phyloP scores from a whole-genome alignment of 2,797 vertebrate genomes.

The Gallinago stenura region DNA sequence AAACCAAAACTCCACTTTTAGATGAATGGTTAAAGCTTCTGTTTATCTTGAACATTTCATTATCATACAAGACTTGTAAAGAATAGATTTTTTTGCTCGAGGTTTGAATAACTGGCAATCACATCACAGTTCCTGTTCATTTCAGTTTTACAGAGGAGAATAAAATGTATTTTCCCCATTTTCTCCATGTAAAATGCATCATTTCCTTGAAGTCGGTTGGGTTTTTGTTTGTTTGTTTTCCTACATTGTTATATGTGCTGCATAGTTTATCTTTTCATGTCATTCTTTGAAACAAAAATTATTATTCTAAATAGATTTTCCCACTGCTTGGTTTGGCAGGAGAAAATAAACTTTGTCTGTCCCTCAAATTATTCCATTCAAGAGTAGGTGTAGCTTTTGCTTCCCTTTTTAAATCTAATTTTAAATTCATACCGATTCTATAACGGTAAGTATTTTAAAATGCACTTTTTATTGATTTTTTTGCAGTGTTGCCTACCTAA shows the following conservation, averaged over 20 bases:
- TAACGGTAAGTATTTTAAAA: background rate
- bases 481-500: background rate
- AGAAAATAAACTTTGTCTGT: background rate
- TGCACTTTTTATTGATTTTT: background rate
- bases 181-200: background rate
- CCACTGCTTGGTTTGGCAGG: background rate
- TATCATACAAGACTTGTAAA: background rate
- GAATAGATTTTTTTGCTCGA: fast-evolving
- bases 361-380: background rate
- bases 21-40: background rate
- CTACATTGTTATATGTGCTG: background rate
- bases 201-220: background rate
- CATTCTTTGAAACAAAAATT: background rate
- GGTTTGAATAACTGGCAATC: background rate
- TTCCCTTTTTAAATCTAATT: background rate
- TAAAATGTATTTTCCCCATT: fast-evolving
- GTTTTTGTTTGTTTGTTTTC: background rate
- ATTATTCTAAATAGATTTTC: background rate
- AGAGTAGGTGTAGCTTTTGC: background rate
- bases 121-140: background rate
- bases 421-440: background rate
- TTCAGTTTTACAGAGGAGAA: background rate
- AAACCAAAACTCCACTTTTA: background rate
- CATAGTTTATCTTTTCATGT: background rate
- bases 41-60: background rate